Conservation (phyloP, 2,113 vertebrate species). For the Cottus gobio region DNA sequence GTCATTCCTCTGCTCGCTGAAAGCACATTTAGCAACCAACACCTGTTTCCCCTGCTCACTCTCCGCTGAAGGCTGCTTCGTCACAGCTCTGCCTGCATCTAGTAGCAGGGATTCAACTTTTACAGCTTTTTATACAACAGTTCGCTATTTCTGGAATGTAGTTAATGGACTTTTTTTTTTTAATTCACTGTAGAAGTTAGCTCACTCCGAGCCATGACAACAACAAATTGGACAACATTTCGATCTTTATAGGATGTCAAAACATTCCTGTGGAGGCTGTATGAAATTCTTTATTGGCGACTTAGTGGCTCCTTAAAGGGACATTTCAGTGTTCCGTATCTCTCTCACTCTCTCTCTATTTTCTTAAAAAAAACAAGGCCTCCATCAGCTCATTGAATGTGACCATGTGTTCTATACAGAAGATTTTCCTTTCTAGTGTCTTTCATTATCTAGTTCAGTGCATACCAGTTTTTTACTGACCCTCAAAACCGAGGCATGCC, state of each 20-base stretch:
- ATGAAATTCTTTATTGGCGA: neutral
- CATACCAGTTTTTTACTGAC: neutral
- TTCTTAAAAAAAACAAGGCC: neutral
- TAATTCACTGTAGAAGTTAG: slow-evolving; percentile 10
- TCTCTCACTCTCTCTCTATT: neutral
- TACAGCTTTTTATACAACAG: slow-evolving; percentile 19
- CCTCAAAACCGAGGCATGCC: neutral
- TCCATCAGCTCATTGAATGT: neutral
- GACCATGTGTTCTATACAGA: neutral
- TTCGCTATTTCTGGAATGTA: slow-evolving; percentile 60
- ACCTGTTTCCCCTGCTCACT: slow-evolving; percentile 89
- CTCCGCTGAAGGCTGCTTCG: slow-evolving; percentile 42
- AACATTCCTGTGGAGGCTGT: neutral
- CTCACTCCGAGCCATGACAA: neutral
- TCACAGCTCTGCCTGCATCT: slow-evolving; percentile 44
- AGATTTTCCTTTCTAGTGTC: neutral
- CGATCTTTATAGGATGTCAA: neutral
- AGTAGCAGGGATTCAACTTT: slow-evolving; percentile 31
- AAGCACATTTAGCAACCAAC: slow-evolving; percentile 91
- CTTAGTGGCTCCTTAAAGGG: neutral
- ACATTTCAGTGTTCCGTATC: neutral
- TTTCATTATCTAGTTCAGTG: neutral
- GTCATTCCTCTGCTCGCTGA: slow-evolving; percentile 87
- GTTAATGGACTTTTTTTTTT: slow-evolving; percentile 47
- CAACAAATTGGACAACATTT: slow-evolving; percentile 19